phyloP scores from a whole-genome alignment of 2,113 vertebrate genomes.

The Apteryx owenii region DNA sequence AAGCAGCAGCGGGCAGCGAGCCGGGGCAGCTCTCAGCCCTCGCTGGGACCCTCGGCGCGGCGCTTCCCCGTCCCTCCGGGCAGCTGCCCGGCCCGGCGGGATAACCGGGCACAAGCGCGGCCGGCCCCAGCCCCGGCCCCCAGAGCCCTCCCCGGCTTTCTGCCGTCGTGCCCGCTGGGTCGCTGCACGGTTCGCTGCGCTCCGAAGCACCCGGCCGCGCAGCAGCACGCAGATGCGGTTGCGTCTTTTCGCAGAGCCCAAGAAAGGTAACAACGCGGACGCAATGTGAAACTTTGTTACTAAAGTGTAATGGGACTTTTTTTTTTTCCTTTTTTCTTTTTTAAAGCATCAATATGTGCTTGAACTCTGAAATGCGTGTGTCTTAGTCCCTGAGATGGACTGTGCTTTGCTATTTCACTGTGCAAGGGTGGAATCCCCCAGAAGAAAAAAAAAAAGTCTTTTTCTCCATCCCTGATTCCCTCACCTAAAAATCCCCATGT shows the following conservation, averaged over 20 bases:
- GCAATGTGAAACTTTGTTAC: neutral
- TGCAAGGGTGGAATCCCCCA: neutral
- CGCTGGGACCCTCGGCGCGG: too few relatives aligned
- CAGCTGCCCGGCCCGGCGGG: too few relatives aligned
- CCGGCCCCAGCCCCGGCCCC: too few relatives aligned
- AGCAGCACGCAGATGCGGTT: too few relatives aligned
- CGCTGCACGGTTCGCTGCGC: too few relatives aligned
- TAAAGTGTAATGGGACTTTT: neutral
- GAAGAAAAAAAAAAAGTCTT: neutral
- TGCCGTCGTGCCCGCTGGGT: too few relatives aligned
- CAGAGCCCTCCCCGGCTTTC: too few relatives aligned
- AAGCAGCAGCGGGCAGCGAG: too few relatives aligned
- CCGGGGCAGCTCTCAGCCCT: too few relatives aligned
- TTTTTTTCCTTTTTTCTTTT: neutral
- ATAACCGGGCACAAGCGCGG: too few relatives aligned
- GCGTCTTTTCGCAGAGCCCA: neutral
- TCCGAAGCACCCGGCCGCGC: too few relatives aligned
- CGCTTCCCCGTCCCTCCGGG: too few relatives aligned
- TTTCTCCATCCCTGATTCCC: neutral
- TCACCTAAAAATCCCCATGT: neutral
- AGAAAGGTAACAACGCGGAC: neutral
- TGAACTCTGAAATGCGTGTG: neutral
- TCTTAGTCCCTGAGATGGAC: neutral
- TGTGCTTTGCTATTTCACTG: neutral
- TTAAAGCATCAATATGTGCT: neutral